phyloP scores from a whole-genome alignment of 2,797 vertebrate species.

The Melanotaenia nigrans region DNA sequence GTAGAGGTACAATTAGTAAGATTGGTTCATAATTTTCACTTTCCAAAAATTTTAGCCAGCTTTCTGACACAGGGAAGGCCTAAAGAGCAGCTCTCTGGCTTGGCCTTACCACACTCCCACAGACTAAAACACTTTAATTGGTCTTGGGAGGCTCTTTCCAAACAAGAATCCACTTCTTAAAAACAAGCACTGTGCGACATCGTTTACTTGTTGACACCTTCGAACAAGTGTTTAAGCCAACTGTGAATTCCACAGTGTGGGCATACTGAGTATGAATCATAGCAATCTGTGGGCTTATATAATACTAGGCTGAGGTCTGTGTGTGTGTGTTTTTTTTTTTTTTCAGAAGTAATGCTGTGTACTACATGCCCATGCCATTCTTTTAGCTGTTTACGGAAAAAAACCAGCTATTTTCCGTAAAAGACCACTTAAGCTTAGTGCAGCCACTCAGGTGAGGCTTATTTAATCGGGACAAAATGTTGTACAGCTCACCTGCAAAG shows the following conservation, averaged over 20 bases:
- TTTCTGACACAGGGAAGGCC: conserved; percentile 26
- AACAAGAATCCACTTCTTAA: conserved; percentile 45
- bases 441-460: conserved; percentile 37
- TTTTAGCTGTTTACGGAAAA: neutral
- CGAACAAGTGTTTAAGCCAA: conserved; percentile 34
- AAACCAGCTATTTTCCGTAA: conserved; percentile 24
- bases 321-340: conserved; percentile 11
- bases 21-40: conserved; percentile 11
- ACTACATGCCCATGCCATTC: conserved; percentile 5
- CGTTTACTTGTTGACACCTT: conserved; percentile 61
- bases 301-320: conserved; percentile 23
- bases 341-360: conserved; percentile 21
- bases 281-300: conserved; percentile 52
- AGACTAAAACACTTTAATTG: conserved; percentile 57
- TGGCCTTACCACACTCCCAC: conserved; percentile 21
- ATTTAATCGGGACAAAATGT: conserved; percentile 53
- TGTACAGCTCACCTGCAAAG: conserved; percentile 14
- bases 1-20: conserved; percentile 5
- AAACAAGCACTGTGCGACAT: conserved; percentile 44
- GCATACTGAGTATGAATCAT: conserved; percentile 51
- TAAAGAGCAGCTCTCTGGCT: conserved; percentile 30
- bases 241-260: conserved; percentile 48
- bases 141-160: conserved; percentile 50
- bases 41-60: conserved; percentile 28
- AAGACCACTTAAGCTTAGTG: conserved; percentile 41